Evolutionary conservation across 2,888 invertebrate genomes (phyloP).

Genomic region (Cataglyphis albicans): DNA sequence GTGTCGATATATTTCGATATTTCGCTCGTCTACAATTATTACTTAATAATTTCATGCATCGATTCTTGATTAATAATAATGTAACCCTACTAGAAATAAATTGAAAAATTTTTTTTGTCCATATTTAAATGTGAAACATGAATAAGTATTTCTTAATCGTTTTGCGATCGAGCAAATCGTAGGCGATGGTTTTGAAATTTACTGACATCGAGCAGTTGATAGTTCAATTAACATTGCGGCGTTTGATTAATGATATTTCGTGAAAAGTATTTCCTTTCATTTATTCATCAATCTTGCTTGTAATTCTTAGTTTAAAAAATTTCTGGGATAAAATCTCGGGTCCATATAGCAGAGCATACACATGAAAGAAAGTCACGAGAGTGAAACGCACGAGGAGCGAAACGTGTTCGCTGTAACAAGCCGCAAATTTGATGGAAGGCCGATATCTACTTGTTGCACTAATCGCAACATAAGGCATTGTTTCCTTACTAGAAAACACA

Average conservation of each 20-base stretch:
- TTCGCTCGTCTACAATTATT: slow-evolving; percentile 2
- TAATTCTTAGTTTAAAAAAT: slow-evolving; percentile 1
- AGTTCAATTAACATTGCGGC: slow-evolving; percentile 17
- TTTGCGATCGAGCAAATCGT: neutral
- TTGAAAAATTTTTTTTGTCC: neutral
- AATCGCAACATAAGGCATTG: slow-evolving; percentile 76
- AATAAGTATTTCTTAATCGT: neutral
- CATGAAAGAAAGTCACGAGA: neutral
- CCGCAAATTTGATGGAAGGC: slow-evolving; percentile 45
- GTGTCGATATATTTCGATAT: slow-evolving; percentile 57
- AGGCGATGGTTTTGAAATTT: slow-evolving; percentile 20
- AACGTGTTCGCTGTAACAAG: slow-evolving; percentile 45
- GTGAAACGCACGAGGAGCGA: slow-evolving; percentile 33
- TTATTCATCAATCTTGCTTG: slow-evolving; percentile 14
- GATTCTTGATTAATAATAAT: slow-evolving; percentile 40
- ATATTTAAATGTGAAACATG: neutral
- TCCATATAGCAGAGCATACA: neutral
- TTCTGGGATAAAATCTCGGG: slow-evolving; percentile 6
- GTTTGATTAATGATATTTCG: slow-evolving; percentile 34
- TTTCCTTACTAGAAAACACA: slow-evolving; percentile 73
- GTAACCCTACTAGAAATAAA: slow-evolving; percentile 3
- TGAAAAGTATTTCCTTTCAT: slow-evolving; percentile 26
- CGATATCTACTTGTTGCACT: slow-evolving; percentile 66
- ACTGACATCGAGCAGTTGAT: neutral
- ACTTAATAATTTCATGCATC: slow-evolving; percentile 31